Conservation (phyloP, 2,797 vertebrate genomes). For the Pangasius krempfi region DNA sequence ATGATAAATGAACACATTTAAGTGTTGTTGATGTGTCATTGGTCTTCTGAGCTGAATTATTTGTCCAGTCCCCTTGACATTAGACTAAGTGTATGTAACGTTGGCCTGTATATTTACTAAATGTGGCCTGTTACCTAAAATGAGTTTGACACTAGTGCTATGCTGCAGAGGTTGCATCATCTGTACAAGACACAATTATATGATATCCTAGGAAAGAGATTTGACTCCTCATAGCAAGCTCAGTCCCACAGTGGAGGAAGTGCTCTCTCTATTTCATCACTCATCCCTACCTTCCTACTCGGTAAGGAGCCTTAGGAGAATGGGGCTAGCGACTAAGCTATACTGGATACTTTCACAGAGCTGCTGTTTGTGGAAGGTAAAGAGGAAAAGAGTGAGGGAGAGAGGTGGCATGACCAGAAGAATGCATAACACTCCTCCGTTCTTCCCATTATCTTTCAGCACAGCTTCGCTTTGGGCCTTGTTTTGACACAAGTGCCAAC, state of each 20-base stretch:
- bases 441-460: slow-evolving; percentile 31
- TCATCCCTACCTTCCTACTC: slow-evolving; percentile 1
- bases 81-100: neutral
- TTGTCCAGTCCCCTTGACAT: neutral
- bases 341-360: slow-evolving; percentile 23
- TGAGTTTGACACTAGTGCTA: neutral
- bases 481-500: slow-evolving; percentile 19
- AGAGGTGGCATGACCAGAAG: neutral
- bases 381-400: neutral
- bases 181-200: slow-evolving; percentile 12
- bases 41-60: neutral
- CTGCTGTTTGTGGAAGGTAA: neutral
- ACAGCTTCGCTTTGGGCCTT: slow-evolving; percentile 30
- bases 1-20: neutral
- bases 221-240: slow-evolving; percentile 5
- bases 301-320: slow-evolving; percentile 22
- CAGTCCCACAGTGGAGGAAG: neutral
- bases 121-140: neutral
- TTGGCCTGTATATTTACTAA: neutral
- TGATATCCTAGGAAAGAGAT: neutral
- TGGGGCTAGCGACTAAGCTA: slow-evolving; percentile 31
- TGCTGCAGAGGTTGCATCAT: neutral
- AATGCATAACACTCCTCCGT: neutral
- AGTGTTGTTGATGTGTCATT: neutral
- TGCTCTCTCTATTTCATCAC: slow-evolving; percentile 12